Percentiles rank a stretch among this genome's conserved stretches.
Evolutionary conservation across 2,113 vertebrate species (phyloP).

Genomic region (Telmatochromis sp.): DNA sequence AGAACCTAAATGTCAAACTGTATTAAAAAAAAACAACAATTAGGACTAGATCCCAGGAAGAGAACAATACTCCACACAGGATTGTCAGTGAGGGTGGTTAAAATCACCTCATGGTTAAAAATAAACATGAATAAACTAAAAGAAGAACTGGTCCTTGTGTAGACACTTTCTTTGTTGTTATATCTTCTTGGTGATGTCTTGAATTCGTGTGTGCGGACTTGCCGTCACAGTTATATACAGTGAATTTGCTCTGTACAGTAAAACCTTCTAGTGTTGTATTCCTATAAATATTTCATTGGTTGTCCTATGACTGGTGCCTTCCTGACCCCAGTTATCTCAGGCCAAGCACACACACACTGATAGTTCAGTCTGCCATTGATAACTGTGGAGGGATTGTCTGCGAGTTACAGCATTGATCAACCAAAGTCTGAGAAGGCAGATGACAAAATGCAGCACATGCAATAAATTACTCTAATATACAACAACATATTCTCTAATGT

Average conservation of each 20-base stretch:
- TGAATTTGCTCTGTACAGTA: background rate
- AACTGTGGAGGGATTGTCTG: background rate
- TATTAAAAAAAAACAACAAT: background rate
- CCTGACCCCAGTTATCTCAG: background rate
- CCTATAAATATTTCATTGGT: slow-evolving; percentile 43
- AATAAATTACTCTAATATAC: background rate
- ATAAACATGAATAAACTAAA: background rate
- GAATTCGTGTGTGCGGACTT: background rate
- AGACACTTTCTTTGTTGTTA: background rate
- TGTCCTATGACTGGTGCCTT: slow-evolving; percentile 6
- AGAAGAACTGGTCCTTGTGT: background rate
- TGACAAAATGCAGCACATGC: background rate
- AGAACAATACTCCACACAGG: background rate
- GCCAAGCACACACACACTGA: background rate
- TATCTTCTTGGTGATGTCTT: background rate
- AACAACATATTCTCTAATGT: background rate
- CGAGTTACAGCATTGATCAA: background rate
- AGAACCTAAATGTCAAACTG: background rate
- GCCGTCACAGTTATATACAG: background rate
- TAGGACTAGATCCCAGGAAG: background rate
- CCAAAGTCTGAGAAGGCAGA: background rate
- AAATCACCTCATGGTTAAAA: background rate
- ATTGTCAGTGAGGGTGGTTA: background rate
- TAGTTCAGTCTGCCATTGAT: background rate
- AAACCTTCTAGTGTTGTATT: background rate